phyloP scores from a whole-genome alignment of 2,113 vertebrate genomes.

The Corydoras sp. region DNA sequence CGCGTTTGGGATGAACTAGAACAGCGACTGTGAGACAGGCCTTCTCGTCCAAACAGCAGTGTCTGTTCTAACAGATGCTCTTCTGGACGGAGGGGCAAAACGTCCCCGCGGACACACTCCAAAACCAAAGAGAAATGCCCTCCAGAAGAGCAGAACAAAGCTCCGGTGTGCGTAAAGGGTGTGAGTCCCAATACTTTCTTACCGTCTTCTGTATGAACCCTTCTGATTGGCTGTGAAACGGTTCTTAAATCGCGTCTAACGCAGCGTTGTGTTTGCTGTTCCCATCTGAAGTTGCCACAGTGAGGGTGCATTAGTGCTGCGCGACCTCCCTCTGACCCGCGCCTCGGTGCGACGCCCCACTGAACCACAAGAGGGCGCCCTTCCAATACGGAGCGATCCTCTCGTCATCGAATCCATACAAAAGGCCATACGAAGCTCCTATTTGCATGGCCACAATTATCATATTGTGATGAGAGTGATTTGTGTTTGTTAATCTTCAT shows the following conservation, averaged over 20 bases:
- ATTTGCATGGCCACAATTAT: background rate
- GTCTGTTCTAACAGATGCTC: too few relatives aligned
- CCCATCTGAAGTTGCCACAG: background rate
- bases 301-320: background rate
- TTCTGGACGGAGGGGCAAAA: too few relatives aligned
- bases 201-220: background rate
- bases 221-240: background rate
- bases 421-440: background rate
- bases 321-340: conserved; percentile 19
- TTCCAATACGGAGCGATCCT: conserved; percentile 31
- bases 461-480: background rate
- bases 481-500: background rate
- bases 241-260: background rate
- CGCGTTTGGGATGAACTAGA: too few relatives aligned
- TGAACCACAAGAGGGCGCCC: conserved; percentile 51
- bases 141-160: too few relatives aligned
- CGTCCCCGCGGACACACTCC: too few relatives aligned
- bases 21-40: too few relatives aligned
- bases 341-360: conserved; percentile 28
- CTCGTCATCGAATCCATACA: background rate
- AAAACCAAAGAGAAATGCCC: too few relatives aligned
- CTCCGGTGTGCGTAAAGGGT: too few relatives aligned
- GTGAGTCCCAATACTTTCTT: too few relatives aligned
- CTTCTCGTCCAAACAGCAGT: too few relatives aligned
- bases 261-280: background rate